These are phyloP conservation scores for Dendrolimus pini DNA, from an alignment of 2,888 invertebrate genomes.

Conservation along the genomic window DNA sequence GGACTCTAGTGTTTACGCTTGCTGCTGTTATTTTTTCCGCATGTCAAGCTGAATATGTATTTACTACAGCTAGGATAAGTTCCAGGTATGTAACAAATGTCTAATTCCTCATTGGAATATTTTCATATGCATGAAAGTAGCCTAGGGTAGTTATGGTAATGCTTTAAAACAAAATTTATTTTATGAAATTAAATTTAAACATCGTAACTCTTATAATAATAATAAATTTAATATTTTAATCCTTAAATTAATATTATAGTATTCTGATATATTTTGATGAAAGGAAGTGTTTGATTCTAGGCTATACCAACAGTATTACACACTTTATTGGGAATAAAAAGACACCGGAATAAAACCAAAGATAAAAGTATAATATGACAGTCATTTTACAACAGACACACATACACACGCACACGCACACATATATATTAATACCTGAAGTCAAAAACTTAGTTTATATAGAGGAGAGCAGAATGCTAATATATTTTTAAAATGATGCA, in stretches of 20 bases:
- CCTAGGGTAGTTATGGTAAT: background rate
- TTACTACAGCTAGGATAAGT: slow-evolving; percentile 52
- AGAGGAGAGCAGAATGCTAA: too few relatives aligned
- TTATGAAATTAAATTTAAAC: background rate
- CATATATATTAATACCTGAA: too few relatives aligned
- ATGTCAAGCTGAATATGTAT: slow-evolving; percentile 50
- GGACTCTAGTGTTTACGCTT: slow-evolving; percentile 27
- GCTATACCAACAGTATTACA: background rate
- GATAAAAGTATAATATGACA: background rate
- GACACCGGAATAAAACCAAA: background rate
- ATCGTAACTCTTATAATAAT: background rate
- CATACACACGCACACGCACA: background rate
- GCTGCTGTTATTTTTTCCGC: slow-evolving; percentile 41
- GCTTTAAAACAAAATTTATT: background rate
- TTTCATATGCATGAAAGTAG: background rate
- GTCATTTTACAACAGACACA: too few relatives aligned
- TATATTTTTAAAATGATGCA: too few relatives aligned
- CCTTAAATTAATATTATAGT: too few relatives aligned
- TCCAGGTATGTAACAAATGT: slow-evolving; percentile 37
- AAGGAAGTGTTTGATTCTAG: background rate
- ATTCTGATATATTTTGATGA: background rate
- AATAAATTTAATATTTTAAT: too few relatives aligned
- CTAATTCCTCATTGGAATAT: background rate
- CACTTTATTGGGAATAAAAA: background rate
- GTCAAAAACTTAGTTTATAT: too few relatives aligned